Conservation (phyloP, 2,113 vertebrate species). For the Pelodiscus sinensis region DNA sequence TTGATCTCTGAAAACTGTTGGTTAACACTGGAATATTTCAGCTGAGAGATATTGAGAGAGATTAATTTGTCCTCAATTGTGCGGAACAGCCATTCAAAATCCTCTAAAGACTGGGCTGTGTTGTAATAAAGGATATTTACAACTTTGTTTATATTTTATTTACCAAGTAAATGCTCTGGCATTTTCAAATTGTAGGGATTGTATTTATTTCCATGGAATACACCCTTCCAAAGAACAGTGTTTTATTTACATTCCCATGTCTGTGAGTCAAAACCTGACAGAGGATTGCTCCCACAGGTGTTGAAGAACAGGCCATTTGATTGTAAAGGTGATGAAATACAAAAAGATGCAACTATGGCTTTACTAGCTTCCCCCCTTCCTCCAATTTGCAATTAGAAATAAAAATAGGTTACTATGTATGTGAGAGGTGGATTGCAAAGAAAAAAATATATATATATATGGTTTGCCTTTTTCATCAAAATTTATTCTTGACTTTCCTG, state of each 20-base stretch:
- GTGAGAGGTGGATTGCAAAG: neutral
- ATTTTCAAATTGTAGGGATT: constrained; percentile 47
- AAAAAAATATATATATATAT: neutral
- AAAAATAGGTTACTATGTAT: neutral
- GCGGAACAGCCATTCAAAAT: constrained; percentile 63
- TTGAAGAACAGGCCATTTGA: neutral
- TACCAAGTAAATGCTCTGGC: constrained; percentile 55
- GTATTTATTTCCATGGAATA: constrained; percentile 39
- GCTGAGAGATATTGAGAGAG: constrained; percentile 62
- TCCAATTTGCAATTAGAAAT: neutral
- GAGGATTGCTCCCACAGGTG: neutral
- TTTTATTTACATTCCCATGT: neutral
- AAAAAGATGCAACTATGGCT: neutral
- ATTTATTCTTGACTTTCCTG: neutral
- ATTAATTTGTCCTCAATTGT: constrained; percentile 70
- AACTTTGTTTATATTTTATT: constrained; percentile 62
- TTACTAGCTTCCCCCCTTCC: neutral
- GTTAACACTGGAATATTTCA: constrained; percentile 75
- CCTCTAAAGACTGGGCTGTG: constrained; percentile 49
- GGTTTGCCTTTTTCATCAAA: neutral
- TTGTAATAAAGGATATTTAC: constrained; percentile 73
- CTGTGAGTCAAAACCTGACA: constrained; percentile 1
- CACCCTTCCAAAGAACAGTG: neutral
- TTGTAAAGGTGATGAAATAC: neutral
- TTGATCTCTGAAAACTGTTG: constrained; percentile 68